Percentiles rank a stretch among this genome's conserved stretches.
These are phyloP conservation scores for Eurypyga helias DNA, from an alignment of 2,113 vertebrate species.

Conservation along the genomic window DNA sequence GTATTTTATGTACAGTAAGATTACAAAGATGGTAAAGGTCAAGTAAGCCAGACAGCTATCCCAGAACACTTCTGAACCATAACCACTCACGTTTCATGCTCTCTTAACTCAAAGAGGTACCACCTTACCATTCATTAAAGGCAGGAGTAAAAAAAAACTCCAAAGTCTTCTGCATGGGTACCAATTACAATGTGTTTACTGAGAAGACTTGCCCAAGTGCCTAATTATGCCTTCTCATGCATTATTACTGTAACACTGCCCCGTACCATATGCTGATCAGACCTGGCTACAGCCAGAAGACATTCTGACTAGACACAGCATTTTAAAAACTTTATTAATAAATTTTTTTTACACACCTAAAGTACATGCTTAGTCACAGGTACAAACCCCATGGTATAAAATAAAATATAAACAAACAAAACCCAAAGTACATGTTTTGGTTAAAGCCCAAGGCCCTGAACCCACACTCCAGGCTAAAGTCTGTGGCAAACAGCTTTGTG, in stretches of 20 bases:
- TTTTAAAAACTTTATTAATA: slow-evolving; percentile 59
- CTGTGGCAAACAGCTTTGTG: neutral
- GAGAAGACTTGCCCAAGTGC: slow-evolving; percentile 2
- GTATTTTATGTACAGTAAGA: neutral
- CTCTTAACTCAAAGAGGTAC: neutral
- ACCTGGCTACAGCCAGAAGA: slow-evolving; percentile 31
- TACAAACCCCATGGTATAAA: slow-evolving; percentile 2
- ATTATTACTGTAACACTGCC: neutral
- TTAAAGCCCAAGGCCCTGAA: neutral
- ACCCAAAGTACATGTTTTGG: neutral
- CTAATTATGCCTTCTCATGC: slow-evolving; percentile 8
- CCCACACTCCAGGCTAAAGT: neutral
- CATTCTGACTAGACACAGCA: slow-evolving; percentile 33
- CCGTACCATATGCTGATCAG: slow-evolving; percentile 9
- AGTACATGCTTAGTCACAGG: neutral
- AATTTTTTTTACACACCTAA: neutral
- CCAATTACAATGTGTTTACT: slow-evolving; percentile 45
- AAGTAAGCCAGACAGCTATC: neutral
- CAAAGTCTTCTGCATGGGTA: neutral
- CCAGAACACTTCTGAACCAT: neutral
- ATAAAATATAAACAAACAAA: neutral
- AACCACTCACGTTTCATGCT: neutral
- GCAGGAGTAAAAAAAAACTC: neutral
- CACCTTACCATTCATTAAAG: neutral
- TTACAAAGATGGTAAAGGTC: neutral